Conservation (phyloP, 1,140 invertebrate species). For the Drosophila tropicalis region DNA sequence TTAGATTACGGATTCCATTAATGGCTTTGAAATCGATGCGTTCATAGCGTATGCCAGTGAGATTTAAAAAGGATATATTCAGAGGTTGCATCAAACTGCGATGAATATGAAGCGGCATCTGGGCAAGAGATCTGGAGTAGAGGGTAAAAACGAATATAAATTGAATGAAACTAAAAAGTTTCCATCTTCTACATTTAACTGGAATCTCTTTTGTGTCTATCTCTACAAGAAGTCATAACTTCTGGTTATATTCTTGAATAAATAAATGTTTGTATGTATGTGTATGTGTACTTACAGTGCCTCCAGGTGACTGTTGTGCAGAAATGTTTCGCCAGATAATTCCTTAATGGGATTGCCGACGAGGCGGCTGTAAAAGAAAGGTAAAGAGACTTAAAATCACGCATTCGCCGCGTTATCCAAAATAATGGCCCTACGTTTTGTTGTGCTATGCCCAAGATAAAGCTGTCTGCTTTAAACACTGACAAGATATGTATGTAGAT, state of each 20-base stretch:
- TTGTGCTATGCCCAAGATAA: slow-evolving; percentile 46
- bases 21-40: slow-evolving; percentile 85
- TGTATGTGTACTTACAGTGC: slow-evolving; percentile 84
- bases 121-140: slow-evolving; percentile 56
- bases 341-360: slow-evolving; percentile 83
- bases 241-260: slow-evolving; percentile 3
- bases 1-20: slow-evolving; percentile 84
- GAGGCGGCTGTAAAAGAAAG: slow-evolving; percentile 82
- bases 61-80: slow-evolving; percentile 81
- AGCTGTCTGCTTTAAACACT: slow-evolving; percentile 44
- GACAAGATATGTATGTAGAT: slow-evolving; percentile 22
- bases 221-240: background rate
- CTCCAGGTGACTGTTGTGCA: slow-evolving; percentile 82
- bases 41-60: slow-evolving; percentile 85
- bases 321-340: slow-evolving; percentile 83
- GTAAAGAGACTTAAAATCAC: slow-evolving; percentile 53
- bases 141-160: slow-evolving; percentile 13
- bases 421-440: slow-evolving; percentile 55
- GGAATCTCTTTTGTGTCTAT: slow-evolving; percentile 1
- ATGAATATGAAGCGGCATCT: slow-evolving; percentile 65
- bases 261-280: slow-evolving; percentile 14
- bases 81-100: slow-evolving; percentile 50
- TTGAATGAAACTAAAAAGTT: background rate
- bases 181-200: no score
- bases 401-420: slow-evolving; percentile 56